Evolutionary conservation across 2,113 vertebrate species (phyloP), one percentile per base, ranked within the genome.

Genomic region (Bubalus kerabau): DNA sequence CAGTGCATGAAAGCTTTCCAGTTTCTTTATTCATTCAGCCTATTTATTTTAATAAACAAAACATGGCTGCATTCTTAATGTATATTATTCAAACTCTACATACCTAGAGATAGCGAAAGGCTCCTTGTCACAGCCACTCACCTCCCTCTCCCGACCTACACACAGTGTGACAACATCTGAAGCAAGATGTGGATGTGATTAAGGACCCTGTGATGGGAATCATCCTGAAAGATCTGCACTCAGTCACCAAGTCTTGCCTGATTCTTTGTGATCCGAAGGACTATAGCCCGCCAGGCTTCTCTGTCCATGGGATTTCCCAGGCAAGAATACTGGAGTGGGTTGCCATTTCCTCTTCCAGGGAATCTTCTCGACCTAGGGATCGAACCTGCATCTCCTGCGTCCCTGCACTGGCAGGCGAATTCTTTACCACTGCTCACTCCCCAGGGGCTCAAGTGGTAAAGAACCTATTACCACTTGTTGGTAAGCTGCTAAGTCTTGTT

Each of bases 1-100:
- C 0, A 8, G 50, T 1, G 15, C 2, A 2, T 11, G 1, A 8
- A 3, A 9, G 52, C 11, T 28, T 30, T 32, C 6, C 1, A 1
- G 26, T 3, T 14, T 12, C 84, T 94, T 57, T 36, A 16, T 15
- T 56, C 19, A 4, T 32, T n/a, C 52, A 26, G 30, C 5, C 14
- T 15, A 4, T 52, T n/a, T 50, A 26, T 52, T 46, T 46, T 74
- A 3, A 40, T 2, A 21, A 54, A 13, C 21, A 2, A 40, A 71
- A 36, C 57, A 12, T 0, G 2, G 21, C 40, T 23, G 5, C 3
- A 9, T 40, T 59, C 81, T 40, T 52, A 60, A 28, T 0, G 0
- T 6, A 2, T 12, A 5, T 67, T 48, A 76, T 50, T 85, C 40
- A 30, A 48, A 16, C 13, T 32, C 2, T 3, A 24, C 26, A 19